Percentiles rank a stretch among this genome's conserved stretches.
Conservation (phyloP, 1,140 invertebrate genomes). For the Aphidius ervi region DNA sequence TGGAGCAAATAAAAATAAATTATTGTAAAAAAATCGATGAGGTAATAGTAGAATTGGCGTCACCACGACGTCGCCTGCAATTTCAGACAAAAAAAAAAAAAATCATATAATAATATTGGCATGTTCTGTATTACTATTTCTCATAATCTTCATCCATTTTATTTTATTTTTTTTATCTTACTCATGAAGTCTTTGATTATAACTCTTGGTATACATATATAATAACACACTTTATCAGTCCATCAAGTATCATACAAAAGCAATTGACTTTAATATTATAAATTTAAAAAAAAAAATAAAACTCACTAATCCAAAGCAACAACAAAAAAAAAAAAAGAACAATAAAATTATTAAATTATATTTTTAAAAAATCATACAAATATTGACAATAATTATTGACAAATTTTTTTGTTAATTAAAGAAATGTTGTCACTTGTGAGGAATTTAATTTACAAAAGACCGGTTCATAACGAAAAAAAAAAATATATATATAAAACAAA, state of each 20-base stretch:
- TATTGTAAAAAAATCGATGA: constrained; percentile 27
- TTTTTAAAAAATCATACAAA: neutral
- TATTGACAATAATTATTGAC: neutral
- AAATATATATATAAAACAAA: neutral
- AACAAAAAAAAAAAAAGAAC: no score
- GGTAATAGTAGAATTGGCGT: constrained; percentile 29
- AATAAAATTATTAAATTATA: neutral
- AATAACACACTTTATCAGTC: constrained; percentile 2
- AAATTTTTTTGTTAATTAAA: neutral
- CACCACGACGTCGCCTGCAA: constrained; percentile 23
- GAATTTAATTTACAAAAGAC: constrained; percentile 1
- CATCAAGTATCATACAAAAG: constrained; percentile 1
- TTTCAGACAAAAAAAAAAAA: constrained; percentile 4
- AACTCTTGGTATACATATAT: neutral
- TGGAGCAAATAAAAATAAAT: constrained; percentile 18
- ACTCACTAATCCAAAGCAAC: no score
- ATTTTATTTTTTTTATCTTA: neutral
- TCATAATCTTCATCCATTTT: neutral
- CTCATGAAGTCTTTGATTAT: neutral
- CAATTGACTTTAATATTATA: constrained; percentile 1
- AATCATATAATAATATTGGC: no score
- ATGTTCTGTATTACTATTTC: no score
- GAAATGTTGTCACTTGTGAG: neutral
- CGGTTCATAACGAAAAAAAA: neutral
- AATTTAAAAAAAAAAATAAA: neutral